Conservation (phyloP, 2,113 vertebrate genomes). For the Chionomys nivalis region DNA sequence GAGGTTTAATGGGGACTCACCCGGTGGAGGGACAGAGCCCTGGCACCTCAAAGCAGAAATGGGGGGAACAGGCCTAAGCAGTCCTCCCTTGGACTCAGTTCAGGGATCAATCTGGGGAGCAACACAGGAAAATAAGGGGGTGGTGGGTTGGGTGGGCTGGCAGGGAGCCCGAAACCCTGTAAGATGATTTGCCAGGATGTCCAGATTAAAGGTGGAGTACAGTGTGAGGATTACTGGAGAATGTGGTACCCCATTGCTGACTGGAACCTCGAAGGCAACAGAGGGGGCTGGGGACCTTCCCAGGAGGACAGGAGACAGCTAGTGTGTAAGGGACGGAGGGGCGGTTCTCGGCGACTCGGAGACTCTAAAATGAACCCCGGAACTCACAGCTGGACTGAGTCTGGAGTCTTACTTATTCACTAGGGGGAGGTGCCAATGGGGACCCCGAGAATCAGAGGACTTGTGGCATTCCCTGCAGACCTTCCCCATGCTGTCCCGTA, state of each 20-base stretch:
- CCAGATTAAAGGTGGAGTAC: not conserved
- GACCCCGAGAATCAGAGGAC: not conserved
- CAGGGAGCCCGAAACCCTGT: not conserved
- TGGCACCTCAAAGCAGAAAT: not conserved
- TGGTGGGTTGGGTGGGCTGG: not conserved
- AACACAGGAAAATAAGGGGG: not conserved
- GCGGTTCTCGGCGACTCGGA: not conserved
- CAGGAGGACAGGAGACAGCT: not conserved
- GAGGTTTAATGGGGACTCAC: not conserved
- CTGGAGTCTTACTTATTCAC: not conserved
- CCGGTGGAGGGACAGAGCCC: not conserved
- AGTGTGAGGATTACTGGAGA: too few species aligned
- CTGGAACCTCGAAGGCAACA: not conserved
- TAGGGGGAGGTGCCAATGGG: not conserved
- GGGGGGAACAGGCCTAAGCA: too few species aligned
- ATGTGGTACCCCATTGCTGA: not conserved
- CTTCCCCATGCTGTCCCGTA: not conserved
- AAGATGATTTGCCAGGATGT: accelerated
- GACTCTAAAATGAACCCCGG: not conserved
- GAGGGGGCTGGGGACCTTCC: not conserved
- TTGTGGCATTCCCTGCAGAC: too few species aligned
- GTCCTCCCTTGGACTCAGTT: not conserved
- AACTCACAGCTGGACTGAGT: not conserved
- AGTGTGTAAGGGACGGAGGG: not conserved
- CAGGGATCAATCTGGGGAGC: not conserved